A percentile compares a stretch with the other conserved stretches of the same genome.
These are phyloP conservation scores for Cantharis rufa DNA, from an alignment of 2,888 invertebrate genomes.

Conservation along the genomic window DNA sequence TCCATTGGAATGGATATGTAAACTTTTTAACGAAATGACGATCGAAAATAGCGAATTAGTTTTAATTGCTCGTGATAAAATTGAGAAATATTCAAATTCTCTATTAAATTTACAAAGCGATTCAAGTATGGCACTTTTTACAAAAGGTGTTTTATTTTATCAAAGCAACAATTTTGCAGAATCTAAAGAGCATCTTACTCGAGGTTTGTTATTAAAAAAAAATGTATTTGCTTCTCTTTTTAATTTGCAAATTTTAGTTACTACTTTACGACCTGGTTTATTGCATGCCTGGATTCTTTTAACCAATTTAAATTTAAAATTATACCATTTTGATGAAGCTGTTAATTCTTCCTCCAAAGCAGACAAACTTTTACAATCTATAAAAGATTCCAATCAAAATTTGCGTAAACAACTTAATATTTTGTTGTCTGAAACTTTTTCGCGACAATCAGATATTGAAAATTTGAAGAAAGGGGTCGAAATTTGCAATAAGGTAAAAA, in stretches of 20 bases:
- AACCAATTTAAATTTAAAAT: conserved; percentile 55
- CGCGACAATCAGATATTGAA: conserved; percentile 54
- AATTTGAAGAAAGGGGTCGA: conserved; percentile 55
- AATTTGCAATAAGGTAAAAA: conserved; percentile 50
- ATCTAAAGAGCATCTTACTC: conserved; percentile 59
- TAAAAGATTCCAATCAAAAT: conserved; percentile 41
- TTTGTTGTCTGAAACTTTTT: conserved; percentile 53
- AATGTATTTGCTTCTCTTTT: not conserved
- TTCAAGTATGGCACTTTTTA: conserved; percentile 65
- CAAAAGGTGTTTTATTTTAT: conserved; percentile 63
- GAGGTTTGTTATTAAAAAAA: conserved; percentile 43
- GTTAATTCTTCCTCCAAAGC: conserved; percentile 52
- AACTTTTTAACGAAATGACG: conserved; percentile 59
- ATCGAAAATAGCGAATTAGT: conserved; percentile 43
- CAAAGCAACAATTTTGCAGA: conserved; percentile 60
- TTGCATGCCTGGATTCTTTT: conserved; percentile 58
- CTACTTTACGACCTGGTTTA: conserved; percentile 51
- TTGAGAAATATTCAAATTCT: conserved; percentile 59
- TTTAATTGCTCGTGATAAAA: conserved; percentile 42
- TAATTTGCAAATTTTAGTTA: conserved; percentile 27
- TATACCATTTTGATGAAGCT: conserved; percentile 61
- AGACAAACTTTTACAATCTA: conserved; percentile 47
- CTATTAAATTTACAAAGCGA: conserved; percentile 62
- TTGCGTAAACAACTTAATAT: conserved; percentile 45
- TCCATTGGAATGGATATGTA: conserved; percentile 67